phyloP scores from a whole-genome alignment of 2,797 vertebrate genomes.

The Apogon talboti region DNA sequence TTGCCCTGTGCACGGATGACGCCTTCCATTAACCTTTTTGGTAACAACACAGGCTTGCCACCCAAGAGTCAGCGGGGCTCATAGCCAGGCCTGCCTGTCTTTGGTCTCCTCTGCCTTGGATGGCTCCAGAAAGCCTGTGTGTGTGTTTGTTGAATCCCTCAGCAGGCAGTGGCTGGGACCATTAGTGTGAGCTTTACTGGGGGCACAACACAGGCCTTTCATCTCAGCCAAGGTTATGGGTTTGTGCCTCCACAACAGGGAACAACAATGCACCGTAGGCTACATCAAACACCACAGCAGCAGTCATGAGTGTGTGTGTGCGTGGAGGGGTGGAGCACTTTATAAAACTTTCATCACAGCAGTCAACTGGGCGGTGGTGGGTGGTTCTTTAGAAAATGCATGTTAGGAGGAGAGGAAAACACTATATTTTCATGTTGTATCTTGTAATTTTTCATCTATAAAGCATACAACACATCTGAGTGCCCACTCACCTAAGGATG shows the following conservation, averaged over 20 bases:
- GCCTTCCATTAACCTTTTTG: conserved; percentile 49
- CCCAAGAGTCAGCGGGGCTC: conserved; percentile 42
- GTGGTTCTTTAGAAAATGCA: conserved; percentile 48
- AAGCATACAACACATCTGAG: conserved; percentile 21
- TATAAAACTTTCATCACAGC: conserved; percentile 65
- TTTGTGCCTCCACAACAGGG: conserved; percentile 63
- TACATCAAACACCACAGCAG: conserved; percentile 66
- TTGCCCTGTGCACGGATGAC: conserved; percentile 18
- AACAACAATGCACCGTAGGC: conserved; percentile 67
- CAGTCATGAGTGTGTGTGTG: conserved; percentile 24
- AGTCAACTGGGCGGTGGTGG: conserved; percentile 47
- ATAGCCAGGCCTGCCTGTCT: conserved; percentile 37
- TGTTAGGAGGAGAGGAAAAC: conserved; percentile 24
- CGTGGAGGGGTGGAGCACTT: conserved; percentile 48
- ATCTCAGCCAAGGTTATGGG: conserved; percentile 76
- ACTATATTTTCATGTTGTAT: conserved; percentile 5
- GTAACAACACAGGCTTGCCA: conserved; percentile 32
- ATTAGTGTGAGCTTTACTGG: conserved; percentile 71
- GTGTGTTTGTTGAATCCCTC: conserved; percentile 67
- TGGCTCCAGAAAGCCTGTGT: conserved; percentile 71
- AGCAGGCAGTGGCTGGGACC: conserved; percentile 64
- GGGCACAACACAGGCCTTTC: conserved; percentile 71
- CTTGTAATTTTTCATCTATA: conserved; percentile 41
- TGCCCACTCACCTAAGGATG: conserved; percentile 6
- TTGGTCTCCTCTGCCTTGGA: conserved; percentile 52